Evolutionary conservation across 2,888 invertebrate genomes (phyloP), one percentile per base, ranked within the genome.

Genomic region (Seira ritae): DNA sequence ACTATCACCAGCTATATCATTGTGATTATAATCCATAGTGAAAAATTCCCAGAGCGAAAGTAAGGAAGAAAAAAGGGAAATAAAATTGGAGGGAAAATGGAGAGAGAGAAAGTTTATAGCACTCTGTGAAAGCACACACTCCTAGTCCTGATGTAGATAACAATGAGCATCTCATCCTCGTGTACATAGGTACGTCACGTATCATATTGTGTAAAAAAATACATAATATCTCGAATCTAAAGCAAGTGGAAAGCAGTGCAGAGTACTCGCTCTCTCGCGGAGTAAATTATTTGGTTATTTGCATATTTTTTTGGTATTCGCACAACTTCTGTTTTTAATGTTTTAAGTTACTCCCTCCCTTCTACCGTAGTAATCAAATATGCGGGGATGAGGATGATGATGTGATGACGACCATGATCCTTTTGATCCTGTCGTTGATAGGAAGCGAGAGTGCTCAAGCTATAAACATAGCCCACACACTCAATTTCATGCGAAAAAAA

Each of bases 121-220:
- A 15, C 15, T 62, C n/a, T 19, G 19, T 19, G 62, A 62, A 62
- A 62, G 62, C 22, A 62, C 62, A 62, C 62, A n/a, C n/a, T n/a
- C n/a, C n/a, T n/a, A n/a, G n/a, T 62, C 62, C 20, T 15, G 62
- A 62, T 62, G 62, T 20, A 62, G 62, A 62, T 62, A 62, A 62
- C 62, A 62, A 62, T 20, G 62, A 20, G 15, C 3, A 50, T 50
- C 17, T 50, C 50, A n/a, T 50, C 2, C 3, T n/a, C 3, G 50
- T n/a, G 50, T 50, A n/a, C 50, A 50, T 3, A n/a, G n/a, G n/a
- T n/a, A n/a, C n/a, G n/a, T n/a, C n/a, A n/a, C n/a, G n/a, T n/a
- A n/a, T n/a, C n/a, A 1, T 50, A n/a, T 12, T 50, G 50, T 50
- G 50, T n/a, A 15, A 3, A 31, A 31, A 31, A 2, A 8, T n/a